These are phyloP conservation scores for Strongylocentrotus purpuratus DNA, from an alignment of 35 echinoderm and acorn worm species.

Conservation along the genomic window DNA sequence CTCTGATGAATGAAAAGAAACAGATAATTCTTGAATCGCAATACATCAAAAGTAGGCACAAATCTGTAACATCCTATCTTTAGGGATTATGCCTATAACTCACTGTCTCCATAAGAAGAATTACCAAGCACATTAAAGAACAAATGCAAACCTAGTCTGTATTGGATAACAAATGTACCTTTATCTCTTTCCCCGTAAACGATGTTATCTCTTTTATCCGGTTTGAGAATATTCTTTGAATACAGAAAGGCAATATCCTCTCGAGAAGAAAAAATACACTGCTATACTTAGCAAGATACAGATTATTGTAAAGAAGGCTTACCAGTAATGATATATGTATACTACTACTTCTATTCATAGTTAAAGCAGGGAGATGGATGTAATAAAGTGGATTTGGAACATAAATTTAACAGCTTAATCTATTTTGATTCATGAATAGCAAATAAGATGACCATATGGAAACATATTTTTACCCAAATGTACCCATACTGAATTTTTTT, in stretches of 20 bases:
- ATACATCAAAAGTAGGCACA: background rate
- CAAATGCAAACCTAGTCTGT: background rate
- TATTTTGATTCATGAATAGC: background rate
- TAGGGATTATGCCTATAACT: background rate
- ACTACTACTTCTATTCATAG: background rate
- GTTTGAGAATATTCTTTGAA: background rate
- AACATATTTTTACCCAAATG: too few relatives aligned
- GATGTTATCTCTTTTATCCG: background rate
- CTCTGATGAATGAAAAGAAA: too few relatives aligned
- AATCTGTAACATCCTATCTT: background rate
- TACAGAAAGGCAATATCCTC: background rate
- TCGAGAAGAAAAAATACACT: background rate
- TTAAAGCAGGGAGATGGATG: background rate
- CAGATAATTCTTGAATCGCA: too few relatives aligned
- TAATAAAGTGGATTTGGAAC: background rate
- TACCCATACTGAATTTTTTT: too few relatives aligned
- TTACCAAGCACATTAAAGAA: background rate
- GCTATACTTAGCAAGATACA: background rate
- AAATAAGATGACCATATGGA: background rate
- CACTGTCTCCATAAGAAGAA: background rate
- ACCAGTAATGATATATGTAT: background rate
- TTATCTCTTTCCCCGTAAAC: background rate
- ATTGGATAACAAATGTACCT: background rate
- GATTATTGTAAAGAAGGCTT: background rate
- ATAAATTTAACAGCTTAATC: background rate